phyloP scores from a whole-genome alignment of 2,113 vertebrate species.

The Bungarus multicinctus region DNA sequence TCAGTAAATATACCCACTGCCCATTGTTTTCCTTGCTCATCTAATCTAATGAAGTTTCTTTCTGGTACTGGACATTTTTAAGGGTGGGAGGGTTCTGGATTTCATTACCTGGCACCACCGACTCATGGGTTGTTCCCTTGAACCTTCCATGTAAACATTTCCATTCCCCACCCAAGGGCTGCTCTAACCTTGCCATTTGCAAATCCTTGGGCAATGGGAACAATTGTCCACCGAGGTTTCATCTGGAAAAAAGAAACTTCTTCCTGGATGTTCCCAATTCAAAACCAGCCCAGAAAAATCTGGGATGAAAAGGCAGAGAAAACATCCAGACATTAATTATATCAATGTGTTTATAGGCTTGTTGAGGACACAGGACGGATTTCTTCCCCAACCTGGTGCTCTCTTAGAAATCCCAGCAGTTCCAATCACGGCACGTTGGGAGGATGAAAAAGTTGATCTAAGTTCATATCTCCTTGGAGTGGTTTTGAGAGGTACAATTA shows the following conservation, averaged over 20 bases:
- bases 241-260: not conserved
- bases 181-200: not conserved
- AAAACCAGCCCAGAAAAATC: not conserved
- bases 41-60: not conserved
- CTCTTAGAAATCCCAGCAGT: not conserved
- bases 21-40: not conserved
- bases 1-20: not conserved
- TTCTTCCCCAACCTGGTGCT: not conserved
- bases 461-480: not conserved
- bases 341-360: not conserved
- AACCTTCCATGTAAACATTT: slow-evolving; percentile 14
- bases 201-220: not conserved
- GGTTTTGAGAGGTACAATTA: too few species aligned
- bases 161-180: slow-evolving; percentile 11
- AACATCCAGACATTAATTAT: not conserved
- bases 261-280: not conserved
- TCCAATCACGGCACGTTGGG: not conserved
- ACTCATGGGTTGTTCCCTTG: not conserved
- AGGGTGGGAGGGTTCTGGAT: not conserved
- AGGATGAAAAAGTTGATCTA: not conserved
- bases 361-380: not conserved
- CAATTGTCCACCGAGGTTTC: not conserved
- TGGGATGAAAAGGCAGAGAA: not conserved
- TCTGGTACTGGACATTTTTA: not conserved
- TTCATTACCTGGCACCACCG: not conserved